Conservation (phyloP, 2,888 invertebrate species). For the Schizotus pectinicornis region DNA sequence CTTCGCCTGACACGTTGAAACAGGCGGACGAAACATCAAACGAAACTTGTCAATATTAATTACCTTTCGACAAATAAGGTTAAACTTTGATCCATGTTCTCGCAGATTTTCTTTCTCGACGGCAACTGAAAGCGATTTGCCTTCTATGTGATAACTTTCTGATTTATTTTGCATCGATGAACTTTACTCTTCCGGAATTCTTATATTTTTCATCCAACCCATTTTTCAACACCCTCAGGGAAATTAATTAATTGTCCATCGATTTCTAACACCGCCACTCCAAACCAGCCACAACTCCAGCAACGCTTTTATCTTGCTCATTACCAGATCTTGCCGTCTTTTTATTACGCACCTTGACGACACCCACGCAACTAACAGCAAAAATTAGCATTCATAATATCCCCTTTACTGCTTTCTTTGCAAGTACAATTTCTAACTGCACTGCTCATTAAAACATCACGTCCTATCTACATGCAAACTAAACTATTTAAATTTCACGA, state of each 20-base stretch:
- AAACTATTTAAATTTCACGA: too few relatives aligned
- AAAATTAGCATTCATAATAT: too few relatives aligned
- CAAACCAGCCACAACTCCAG: not conserved
- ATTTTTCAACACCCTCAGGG: slow-evolving; percentile 7
- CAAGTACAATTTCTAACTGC: too few relatives aligned
- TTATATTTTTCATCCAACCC: slow-evolving; percentile 8
- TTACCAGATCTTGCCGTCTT: too few relatives aligned
- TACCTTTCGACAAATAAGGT: slow-evolving; percentile 35
- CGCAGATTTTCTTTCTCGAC: slow-evolving; percentile 26
- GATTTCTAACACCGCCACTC: not conserved
- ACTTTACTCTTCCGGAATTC: slow-evolving; percentile 21
- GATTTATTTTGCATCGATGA: slow-evolving; percentile 18
- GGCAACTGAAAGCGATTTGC: slow-evolving; percentile 23
- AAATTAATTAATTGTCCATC: slow-evolving; percentile 19
- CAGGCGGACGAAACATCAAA: slow-evolving; percentile 35
- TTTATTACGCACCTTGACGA: too few relatives aligned
- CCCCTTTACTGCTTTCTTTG: too few relatives aligned
- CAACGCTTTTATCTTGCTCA: not conserved
- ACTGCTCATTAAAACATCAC: too few relatives aligned
- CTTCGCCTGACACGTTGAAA: slow-evolving; percentile 31
- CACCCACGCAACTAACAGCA: too few relatives aligned
- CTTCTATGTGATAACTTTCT: slow-evolving; percentile 7
- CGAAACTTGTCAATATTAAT: slow-evolving; percentile 40
- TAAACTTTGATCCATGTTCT: slow-evolving; percentile 33
- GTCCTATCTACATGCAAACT: too few relatives aligned